Evolutionary conservation across 2,113 vertebrate species (phyloP).

Genomic region (Polypterus senegalus): DNA sequence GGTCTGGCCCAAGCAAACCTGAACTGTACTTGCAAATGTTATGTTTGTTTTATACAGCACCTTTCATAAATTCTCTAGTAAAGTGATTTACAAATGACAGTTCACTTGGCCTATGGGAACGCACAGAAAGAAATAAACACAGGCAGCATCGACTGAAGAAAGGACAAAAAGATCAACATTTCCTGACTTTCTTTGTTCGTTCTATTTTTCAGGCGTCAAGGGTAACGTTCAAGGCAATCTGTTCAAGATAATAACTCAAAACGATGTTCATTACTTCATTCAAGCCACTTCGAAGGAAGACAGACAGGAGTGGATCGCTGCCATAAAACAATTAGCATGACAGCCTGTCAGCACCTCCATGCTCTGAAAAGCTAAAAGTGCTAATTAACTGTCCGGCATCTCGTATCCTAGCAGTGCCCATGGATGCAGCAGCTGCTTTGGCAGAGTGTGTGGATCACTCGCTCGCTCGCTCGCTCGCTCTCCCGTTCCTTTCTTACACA

Average conservation of each 20-base stretch:
- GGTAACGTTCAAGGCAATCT: conserved; percentile 89
- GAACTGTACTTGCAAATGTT: no score
- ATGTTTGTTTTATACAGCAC: no score
- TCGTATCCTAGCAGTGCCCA: conserved; percentile 9
- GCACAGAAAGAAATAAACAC: no score
- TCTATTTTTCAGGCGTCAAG: conserved; percentile 64
- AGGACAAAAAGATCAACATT: no score
- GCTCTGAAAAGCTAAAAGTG: conserved; percentile 10
- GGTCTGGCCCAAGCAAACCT: no score
- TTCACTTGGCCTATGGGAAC: no score
- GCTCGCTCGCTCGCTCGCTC: no score
- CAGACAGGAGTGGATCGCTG: conserved; percentile 78
- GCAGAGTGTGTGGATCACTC: no score
- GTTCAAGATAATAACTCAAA: conserved; percentile 90
- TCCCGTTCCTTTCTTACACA: background rate
- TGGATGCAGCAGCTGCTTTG: conserved; percentile 3
- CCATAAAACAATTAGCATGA: conserved; percentile 66
- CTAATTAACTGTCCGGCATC: conserved; percentile 6
- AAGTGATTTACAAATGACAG: no score
- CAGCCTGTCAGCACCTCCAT: no score
- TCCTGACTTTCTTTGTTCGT: background rate
- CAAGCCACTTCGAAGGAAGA: conserved; percentile 77
- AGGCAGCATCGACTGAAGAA: no score
- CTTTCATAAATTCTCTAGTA: no score
- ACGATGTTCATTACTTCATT: conserved; percentile 77